Conservation (phyloP, 1,140 invertebrate genomes). For the Drosophila orosa region DNA sequence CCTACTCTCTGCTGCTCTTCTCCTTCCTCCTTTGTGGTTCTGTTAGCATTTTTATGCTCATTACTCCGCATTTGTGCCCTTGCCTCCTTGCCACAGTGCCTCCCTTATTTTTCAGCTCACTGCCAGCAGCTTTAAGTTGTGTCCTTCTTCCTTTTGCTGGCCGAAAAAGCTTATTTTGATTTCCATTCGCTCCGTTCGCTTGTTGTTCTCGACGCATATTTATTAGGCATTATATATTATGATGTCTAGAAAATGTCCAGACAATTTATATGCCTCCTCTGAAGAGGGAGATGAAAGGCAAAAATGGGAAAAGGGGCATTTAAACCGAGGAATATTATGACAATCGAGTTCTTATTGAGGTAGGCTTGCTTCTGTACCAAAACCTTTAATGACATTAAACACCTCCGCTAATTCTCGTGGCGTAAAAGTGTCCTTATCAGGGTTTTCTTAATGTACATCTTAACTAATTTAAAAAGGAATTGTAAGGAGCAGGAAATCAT, state of each 20-base stretch:
- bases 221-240: conserved; percentile 74
- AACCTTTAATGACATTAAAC: conserved; percentile 8
- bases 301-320: background rate
- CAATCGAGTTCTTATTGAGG: conserved; percentile 29
- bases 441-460: background rate
- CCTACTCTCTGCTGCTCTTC: conserved; percentile 30
- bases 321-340: conserved; percentile 10
- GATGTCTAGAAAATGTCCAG: conserved; percentile 71
- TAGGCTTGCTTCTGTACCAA: background rate
- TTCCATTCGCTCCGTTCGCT: conserved; percentile 54
- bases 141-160: conserved; percentile 12
- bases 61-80: conserved; percentile 68
- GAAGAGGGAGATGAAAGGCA: conserved; percentile 9
- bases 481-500: background rate
- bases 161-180: conserved; percentile 71
- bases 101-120: conserved; percentile 23
- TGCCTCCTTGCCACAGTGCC: background rate
- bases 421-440: background rate
- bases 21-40: conserved; percentile 29
- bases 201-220: conserved; percentile 60
- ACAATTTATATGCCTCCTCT: conserved; percentile 70
- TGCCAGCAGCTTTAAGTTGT: conserved; percentile 39
- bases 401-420: background rate
- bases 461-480: background rate
- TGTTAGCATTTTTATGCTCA: conserved; percentile 73